Base-by-base conservation (phyloP, 1,140 invertebrate genomes). In the Dolichoris vasculosae region DNA sequence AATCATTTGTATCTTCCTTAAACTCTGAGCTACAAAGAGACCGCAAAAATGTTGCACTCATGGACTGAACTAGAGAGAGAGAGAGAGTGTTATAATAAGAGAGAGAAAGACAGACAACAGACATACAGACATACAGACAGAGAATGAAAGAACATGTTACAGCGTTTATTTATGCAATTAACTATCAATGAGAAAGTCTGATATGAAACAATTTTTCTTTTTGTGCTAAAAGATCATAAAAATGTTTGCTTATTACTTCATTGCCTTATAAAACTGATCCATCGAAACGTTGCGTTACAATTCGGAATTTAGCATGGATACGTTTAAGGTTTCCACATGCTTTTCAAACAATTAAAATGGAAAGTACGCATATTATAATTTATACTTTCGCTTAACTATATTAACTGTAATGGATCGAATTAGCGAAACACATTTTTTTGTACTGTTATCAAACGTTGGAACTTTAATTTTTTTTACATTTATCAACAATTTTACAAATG, bases 141-240 rank as follows among this genome's bases (percentile, higher is more conserved):
- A 63, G 55, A 79, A 59, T n/a, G 30, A 55, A 11, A 43, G 8
- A 69, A 11, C n/a, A n/a, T n/a, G 20, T 2, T 69, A 32, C 32
- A 69, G 35, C 46, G 30, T 23, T 78, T n/a, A n/a, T n/a, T 79
- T 79, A 15, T 59, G 55, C 77, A 79, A 64, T n/a, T n/a, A n/a
- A n/a, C n/a, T n/a, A n/a, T n/a, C n/a, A n/a, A n/a, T 38, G 51
- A 64, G 77, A 79, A 79, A 79, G 77, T 79, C n/a, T 59, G 77
- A 43, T 0, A 13, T 32, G 38, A 35, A 79, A 79, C 64, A 79
- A 46, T 26, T 79, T 64, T 40, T 35, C 69, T 43, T 20, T 73
- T 73, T 40, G 20, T 17, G 30, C 6, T n/a, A 77, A 15, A 13
- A 23, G 55, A 59, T 59, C 55, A 26, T 2, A 59, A 59, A 59